Evolutionary conservation across 2,888 invertebrate species (phyloP).

Genomic region (Axea sp.): DNA sequence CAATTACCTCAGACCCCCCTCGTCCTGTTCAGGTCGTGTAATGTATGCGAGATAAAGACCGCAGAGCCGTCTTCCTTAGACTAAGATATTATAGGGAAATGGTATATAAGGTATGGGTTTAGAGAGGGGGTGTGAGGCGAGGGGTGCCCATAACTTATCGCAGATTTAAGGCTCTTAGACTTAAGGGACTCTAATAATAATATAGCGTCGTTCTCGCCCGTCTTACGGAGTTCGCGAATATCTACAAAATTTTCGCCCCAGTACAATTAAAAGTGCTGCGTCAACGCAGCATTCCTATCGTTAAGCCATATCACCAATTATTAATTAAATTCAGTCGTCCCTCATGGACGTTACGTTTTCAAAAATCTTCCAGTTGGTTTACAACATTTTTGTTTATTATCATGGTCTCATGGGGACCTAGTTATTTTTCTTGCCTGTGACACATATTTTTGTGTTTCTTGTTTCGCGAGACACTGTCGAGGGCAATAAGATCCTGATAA

Average conservation of each 20-base stretch:
- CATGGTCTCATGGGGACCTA: conserved; percentile 20
- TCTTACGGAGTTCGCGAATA: conserved; percentile 74
- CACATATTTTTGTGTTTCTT: conserved; percentile 37
- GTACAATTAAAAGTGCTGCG: conserved; percentile 53
- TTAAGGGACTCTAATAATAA: conserved; percentile 80
- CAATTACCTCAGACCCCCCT: conserved; percentile 76
- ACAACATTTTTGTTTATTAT: not conserved
- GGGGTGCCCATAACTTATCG: conserved; percentile 79
- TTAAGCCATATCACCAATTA: no score
- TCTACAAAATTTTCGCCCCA: conserved; percentile 61
- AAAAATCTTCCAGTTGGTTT: no score
- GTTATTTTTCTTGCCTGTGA: conserved; percentile 19
- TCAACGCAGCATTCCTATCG: conserved; percentile 13
- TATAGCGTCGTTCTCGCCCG: conserved; percentile 77
- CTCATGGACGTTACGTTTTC: no score
- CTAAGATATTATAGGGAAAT: conserved; percentile 79
- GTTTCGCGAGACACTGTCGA: no score
- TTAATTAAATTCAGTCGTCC: no score
- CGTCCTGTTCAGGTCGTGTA: conserved; percentile 70
- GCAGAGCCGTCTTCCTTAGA: conserved; percentile 75
- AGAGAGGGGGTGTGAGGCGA: conserved; percentile 65
- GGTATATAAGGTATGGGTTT: conserved; percentile 75
- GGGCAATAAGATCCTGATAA: conserved; percentile 59
- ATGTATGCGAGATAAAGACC: conserved; percentile 79
- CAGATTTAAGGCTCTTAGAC: conserved; percentile 80